Conservation (phyloP, 2,797 vertebrate species). For the Fundulus diaphanus region DNA sequence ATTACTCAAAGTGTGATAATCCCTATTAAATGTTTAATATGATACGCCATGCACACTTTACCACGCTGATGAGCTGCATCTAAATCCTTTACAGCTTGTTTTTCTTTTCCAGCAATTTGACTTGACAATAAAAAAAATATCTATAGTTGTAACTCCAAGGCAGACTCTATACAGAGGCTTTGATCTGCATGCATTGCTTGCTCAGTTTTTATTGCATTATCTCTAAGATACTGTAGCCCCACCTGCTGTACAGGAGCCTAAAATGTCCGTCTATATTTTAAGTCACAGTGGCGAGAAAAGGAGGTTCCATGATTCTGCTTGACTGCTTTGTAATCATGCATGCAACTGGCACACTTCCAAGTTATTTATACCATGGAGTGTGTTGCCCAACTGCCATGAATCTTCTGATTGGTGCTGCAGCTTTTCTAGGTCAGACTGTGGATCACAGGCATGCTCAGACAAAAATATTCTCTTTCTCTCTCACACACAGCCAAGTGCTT, state of each 20-base stretch:
- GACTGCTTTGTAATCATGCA: constrained; percentile 73
- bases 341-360: constrained; percentile 78
- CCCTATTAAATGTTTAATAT: background rate
- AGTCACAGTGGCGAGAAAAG: constrained; percentile 5
- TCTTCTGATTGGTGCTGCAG: constrained; percentile 67
- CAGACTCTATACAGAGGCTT: background rate
- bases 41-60: background rate
- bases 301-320: constrained; percentile 37
- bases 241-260: constrained; percentile 64
- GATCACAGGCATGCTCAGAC: constrained; percentile 46
- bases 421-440: constrained; percentile 83
- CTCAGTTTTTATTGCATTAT: constrained; percentile 23
- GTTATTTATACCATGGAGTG: constrained; percentile 80
- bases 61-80: background rate
- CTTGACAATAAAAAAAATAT: background rate
- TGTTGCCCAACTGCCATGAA: constrained; percentile 71
- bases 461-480: constrained; percentile 56
- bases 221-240: constrained; percentile 64
- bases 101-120: background rate
- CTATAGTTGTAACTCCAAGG: background rate
- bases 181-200: background rate
- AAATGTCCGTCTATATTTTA: constrained; percentile 36
- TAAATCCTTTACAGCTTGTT: background rate
- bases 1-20: background rate
- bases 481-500: constrained; percentile 64